A percentile compares a stretch with the other conserved stretches of the same genome.
Conservation (phyloP, 2,888 invertebrate species). For the Orchesellides sinensis region DNA sequence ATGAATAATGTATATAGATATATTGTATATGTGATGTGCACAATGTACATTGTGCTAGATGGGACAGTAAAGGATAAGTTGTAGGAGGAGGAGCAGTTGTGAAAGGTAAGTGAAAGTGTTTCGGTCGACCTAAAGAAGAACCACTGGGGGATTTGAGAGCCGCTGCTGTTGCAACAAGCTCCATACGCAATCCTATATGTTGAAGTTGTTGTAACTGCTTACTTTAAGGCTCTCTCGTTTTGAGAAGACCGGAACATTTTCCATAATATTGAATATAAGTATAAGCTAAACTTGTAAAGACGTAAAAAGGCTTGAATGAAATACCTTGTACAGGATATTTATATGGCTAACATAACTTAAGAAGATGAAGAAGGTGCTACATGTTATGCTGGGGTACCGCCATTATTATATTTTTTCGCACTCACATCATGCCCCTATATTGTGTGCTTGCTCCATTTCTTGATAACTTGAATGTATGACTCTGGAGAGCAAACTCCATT, state of each 20-base stretch:
- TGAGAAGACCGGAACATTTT: background rate
- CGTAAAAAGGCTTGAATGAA: conserved; percentile 20
- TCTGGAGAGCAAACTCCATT: conserved; percentile 54
- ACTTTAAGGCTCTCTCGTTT: no score
- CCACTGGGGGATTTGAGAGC: conserved; percentile 49
- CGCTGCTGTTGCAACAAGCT: background rate
- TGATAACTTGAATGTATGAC: conserved; percentile 31
- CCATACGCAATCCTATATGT: background rate
- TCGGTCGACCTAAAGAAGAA: conserved; percentile 52
- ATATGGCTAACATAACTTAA: conserved; percentile 45
- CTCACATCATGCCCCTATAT: background rate
- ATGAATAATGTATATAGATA: background rate
- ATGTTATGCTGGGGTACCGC: background rate
- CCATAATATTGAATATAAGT: conserved; percentile 23
- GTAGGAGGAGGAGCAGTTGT: conserved; percentile 32
- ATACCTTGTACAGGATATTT: conserved; percentile 28
- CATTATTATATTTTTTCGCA: background rate
- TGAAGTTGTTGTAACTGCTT: background rate
- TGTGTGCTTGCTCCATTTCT: conserved; percentile 24
- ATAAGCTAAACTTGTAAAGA: conserved; percentile 4
- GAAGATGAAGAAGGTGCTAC: conserved; percentile 36
- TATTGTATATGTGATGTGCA: conserved; percentile 4
- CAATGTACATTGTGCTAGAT: conserved; percentile 9
- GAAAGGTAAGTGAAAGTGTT: conserved; percentile 50
- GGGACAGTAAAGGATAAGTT: conserved; percentile 23